These are phyloP conservation scores for Rhadinocentrus ornatus DNA, from an alignment of 2,797 vertebrate species.

Conservation along the genomic window DNA sequence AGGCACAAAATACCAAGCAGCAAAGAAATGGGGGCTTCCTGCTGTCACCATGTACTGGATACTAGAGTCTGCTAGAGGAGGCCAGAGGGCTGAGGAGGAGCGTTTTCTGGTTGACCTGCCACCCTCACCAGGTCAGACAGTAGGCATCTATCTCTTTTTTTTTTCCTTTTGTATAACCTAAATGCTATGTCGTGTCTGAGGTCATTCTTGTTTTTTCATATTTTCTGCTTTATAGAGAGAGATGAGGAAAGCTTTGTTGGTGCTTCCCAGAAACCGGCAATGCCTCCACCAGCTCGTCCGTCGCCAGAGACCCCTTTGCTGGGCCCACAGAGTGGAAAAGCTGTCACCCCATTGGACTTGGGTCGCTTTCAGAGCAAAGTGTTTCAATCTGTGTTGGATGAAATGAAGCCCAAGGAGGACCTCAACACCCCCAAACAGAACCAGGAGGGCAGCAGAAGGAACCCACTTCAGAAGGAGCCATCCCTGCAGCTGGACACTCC, in stretches of 20 bases:
- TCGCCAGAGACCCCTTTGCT: constrained; percentile 77
- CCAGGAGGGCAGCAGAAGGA: constrained; percentile 55
- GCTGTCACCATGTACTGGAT: constrained; percentile 92
- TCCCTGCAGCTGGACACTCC: constrained; percentile 92
- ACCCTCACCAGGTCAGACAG: constrained; percentile 81
- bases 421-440: constrained; percentile 55
- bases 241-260: constrained; percentile 81
- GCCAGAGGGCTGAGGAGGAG: constrained; percentile 85
- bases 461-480: constrained; percentile 81
- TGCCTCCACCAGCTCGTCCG: constrained; percentile 31
- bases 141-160: not conserved
- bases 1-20: constrained; percentile 95
- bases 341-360: constrained; percentile 91
- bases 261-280: constrained; percentile 77
- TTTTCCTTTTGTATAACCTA: not conserved
- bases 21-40: constrained; percentile 94
- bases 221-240: constrained; percentile 61
- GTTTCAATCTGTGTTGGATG: constrained; percentile 86
- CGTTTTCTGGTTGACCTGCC: constrained; percentile 87
- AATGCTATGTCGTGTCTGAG: not conserved
- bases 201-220: not conserved
- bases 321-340: constrained; percentile 77
- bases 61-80: constrained; percentile 88
- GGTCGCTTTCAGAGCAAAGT: constrained; percentile 92
- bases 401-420: constrained; percentile 75